Evolutionary conservation across 2,113 vertebrate species (phyloP), one percentile per base, ranked within the genome.

Genomic region (Butorides virescens): DNA sequence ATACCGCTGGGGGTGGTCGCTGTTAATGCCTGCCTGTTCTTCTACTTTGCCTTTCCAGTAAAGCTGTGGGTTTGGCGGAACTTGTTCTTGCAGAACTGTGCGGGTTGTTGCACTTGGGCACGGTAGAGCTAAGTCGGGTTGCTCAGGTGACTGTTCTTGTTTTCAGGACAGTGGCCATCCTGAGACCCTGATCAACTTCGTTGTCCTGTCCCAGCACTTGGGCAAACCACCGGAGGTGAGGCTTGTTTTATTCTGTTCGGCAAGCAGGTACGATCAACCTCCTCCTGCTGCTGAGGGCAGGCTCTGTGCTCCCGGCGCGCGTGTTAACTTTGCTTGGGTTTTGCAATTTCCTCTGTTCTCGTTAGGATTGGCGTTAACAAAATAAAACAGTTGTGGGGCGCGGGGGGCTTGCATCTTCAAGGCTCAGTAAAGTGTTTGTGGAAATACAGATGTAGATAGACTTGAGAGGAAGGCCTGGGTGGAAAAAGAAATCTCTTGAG

Each of bases 181-280:
- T 4, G 99, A 99, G 98, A 99, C 99, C 1, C 98, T 99, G 72
- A 98, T 99, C 97, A 99, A 99, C 97, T 98, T 99, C 2, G 98
- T 99, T 3, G 99, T 99, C 82, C 98, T 99, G 67, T 99, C 99
- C 0, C 99, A 99, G 96, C 99, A 99, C 96, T 88, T 99, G 94
- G 99, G 99, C 85, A 99, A 99, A 93, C 83, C 99, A 32, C 99
- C 99, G 0, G 99, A 99, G 99, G 99, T 99, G 96, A 98, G 98
- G 1, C 7, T 10, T 5, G 2, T 2, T 4, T 13, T 3, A 0
- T 5, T 2, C 22, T 5, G 1, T 67, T 29, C 11, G 0, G 23
- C 14, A 3, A 27, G 37, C 34, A 13, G 20, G 8, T 14, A 1
- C 2, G 3, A 1, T 13, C 15, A 4, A 1, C 25, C 23, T 23